A percentile compares a stretch with the other conserved stretches of the same genome.
Evolutionary conservation across 2,888 invertebrate species (phyloP).

Genomic region (Machimus rusticus): DNA sequence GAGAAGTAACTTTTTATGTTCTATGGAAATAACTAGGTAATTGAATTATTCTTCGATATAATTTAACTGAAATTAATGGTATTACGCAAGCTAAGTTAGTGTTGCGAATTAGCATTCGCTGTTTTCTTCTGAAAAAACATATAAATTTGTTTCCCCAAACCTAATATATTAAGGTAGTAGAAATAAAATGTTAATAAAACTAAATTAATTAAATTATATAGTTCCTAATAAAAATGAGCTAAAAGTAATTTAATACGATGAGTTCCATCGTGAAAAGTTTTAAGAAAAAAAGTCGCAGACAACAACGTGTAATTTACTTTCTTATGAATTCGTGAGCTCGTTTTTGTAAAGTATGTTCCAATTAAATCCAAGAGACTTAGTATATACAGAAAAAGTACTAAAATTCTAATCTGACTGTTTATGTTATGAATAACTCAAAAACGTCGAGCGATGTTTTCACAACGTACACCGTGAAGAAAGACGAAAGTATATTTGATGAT

Average conservation of each 20-base stretch:
- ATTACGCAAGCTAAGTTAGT: too few species aligned
- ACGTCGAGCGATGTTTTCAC: not conserved
- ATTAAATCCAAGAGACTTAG: not conserved
- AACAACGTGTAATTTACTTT: not conserved
- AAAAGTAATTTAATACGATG: not conserved
- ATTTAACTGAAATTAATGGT: too few species aligned
- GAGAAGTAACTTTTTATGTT: too few species aligned
- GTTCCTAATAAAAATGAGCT: not conserved
- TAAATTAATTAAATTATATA: not conserved
- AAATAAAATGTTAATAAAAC: too few species aligned
- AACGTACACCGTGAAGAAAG: not conserved
- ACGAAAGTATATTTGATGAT: not conserved
- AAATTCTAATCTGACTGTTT: not conserved
- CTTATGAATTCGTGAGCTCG: not conserved
- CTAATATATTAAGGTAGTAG: too few species aligned
- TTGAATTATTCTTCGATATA: too few species aligned
- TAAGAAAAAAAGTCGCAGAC: not conserved
- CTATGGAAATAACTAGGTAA: too few species aligned
- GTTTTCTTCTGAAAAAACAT: too few species aligned
- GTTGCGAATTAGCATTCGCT: too few species aligned
- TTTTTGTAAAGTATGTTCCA: not conserved
- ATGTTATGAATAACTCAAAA: not conserved
- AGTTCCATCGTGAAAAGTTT: not conserved
- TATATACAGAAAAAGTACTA: not conserved
- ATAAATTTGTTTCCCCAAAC: too few species aligned